A percentile compares a stretch with the other conserved stretches of the same genome.
phyloP scores from a whole-genome alignment of 2,888 invertebrate species.

The Dilophus febrilis region DNA sequence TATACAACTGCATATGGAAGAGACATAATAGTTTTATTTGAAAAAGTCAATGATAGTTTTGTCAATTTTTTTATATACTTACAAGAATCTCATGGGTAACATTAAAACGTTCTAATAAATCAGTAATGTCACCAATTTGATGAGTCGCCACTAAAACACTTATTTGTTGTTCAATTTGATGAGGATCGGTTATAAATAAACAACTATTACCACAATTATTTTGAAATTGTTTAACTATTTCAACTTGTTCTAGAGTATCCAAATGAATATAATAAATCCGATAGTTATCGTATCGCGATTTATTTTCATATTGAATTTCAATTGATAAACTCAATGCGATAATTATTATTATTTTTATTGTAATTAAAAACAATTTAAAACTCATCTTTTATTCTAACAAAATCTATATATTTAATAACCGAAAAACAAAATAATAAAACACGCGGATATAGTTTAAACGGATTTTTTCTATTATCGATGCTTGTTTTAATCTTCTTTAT shows the following conservation, averaged over 20 bases:
- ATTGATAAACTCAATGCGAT: no score
- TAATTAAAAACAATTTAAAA: no score
- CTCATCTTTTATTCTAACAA: no score
- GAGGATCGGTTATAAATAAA: conserved; percentile 26
- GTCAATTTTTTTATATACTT: conserved; percentile 5
- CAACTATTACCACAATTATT: conserved; percentile 25
- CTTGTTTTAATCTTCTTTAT: no score
- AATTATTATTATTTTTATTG: no score
- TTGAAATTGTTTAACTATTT: conserved; percentile 24
- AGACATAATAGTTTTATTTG: not conserved
- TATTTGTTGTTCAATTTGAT: conserved; percentile 23
- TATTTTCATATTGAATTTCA: conserved; percentile 9
- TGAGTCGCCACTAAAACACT: conserved; percentile 27
- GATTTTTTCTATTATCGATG: no score
- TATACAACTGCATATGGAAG: conserved; percentile 15
- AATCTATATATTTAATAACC: no score
- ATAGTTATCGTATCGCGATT: conserved; percentile 27
- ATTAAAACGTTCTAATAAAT: conserved; percentile 21
- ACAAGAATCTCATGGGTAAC: conserved; percentile 23
- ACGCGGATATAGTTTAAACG: no score
- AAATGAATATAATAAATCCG: conserved; percentile 26
- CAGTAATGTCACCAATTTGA: conserved; percentile 25
- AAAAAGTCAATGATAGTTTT: no score
- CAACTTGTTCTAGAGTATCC: conserved; percentile 21
- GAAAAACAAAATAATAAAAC: no score